Percentiles rank a stretch among this genome's conserved stretches.
phyloP scores from a whole-genome alignment of 2,797 vertebrate genomes.

The Cossypha heuglini region DNA sequence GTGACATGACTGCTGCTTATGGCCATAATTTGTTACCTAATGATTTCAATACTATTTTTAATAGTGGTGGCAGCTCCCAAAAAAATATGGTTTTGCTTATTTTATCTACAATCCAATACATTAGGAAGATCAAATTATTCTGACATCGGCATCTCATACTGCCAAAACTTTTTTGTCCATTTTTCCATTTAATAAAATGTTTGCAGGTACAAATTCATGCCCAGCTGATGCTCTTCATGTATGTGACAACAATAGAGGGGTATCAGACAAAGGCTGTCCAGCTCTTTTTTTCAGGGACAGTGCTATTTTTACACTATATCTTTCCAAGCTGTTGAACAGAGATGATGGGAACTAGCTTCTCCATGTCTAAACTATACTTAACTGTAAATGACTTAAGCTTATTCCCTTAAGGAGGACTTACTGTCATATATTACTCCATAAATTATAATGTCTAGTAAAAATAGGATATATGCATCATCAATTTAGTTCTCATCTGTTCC shows the following conservation, averaged over 20 bases:
- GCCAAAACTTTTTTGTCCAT: neutral
- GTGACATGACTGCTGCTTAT: neutral
- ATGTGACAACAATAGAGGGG: neutral
- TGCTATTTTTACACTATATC: neutral
- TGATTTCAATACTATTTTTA: neutral
- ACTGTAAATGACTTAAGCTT: neutral
- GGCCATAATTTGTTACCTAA: neutral
- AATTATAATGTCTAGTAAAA: constrained; percentile 10
- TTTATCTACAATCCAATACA: neutral
- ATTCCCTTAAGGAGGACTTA: neutral
- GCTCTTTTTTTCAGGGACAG: neutral
- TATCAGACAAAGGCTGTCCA: neutral
- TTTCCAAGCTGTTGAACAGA: neutral
- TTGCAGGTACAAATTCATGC: neutral
- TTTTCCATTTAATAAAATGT: neutral
- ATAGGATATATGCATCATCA: neutral
- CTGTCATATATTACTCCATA: neutral
- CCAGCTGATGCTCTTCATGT: neutral
- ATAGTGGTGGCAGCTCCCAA: neutral
- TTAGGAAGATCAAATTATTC: neutral
- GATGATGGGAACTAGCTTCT: neutral
- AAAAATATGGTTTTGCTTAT: neutral
- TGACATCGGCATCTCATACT: neutral
- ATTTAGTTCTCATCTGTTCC: neutral
- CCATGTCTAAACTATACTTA: neutral